Evolutionary conservation across 2,797 vertebrate species (phyloP).

Genomic region (Gallinago solitaria): DNA sequence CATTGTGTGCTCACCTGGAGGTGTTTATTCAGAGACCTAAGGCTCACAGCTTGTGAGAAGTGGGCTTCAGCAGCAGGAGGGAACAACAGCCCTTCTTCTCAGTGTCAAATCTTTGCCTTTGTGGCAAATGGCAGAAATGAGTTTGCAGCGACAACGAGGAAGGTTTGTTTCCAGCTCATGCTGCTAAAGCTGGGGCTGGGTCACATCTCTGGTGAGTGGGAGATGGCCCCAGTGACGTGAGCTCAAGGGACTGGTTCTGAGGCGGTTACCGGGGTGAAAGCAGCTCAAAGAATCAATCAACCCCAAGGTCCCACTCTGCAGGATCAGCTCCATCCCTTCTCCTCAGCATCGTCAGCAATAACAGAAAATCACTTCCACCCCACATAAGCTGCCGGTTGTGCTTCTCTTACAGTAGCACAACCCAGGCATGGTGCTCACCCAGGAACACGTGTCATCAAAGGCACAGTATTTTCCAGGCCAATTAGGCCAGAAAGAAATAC

Average conservation of each 20-base stretch:
- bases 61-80: rapidly evolving
- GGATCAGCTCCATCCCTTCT: background rate
- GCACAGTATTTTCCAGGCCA: background rate
- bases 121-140: rapidly evolving
- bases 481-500: background rate
- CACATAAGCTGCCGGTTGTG: background rate
- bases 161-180: background rate
- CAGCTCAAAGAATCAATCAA: background rate
- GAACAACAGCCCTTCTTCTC: background rate
- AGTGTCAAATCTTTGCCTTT: background rate
- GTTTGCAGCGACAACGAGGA: background rate
- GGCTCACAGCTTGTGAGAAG: rapidly evolving
- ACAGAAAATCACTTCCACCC: background rate
- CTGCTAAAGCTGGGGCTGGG: background rate
- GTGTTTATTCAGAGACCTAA: background rate
- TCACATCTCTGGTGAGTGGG: background rate
- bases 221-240: background rate
- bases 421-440: rapidly evolving
- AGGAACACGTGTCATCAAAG: background rate
- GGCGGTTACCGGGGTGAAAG: background rate
- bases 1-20: background rate
- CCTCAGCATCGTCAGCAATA: background rate
- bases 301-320: background rate
- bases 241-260: background rate
- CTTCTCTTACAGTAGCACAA: background rate